Evolutionary conservation across 2,113 vertebrate species (phyloP), one percentile per base, ranked within the genome.

Genomic region (Cryptomyrus ogoouensis): DNA sequence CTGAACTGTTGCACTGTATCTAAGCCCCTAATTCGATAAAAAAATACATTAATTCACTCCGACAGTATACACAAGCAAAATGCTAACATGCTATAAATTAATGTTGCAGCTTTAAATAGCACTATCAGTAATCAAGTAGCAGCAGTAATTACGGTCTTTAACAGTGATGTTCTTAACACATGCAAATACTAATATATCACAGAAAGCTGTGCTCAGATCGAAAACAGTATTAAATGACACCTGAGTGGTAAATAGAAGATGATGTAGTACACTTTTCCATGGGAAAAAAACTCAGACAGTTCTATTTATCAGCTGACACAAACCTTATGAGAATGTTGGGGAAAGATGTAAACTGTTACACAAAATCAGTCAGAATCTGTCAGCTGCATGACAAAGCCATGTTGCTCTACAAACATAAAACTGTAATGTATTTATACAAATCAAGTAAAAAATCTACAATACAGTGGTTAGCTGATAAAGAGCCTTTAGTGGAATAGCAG

Each of bases 301-400:
- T 84, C 31, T 13, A n/a, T 50, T 85, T 5, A 12, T 85, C 83
- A 47, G n/a, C 44, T 50, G 83, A 50, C 42, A 85, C 83, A 85
- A 85, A 85, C 44, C 83, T 13, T 27, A 10, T 13, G 44, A 49
- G 46, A 27, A 50, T 24, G 47, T 27, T 86, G 44, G 24, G 10
- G 10, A 49, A 27, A 47, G 49, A 44, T 46, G 24, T 2, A 24
- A 83, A 84, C 83, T 46, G 80, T 83, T 42, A 15, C 15, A 9
- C 27, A 42, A 86, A 86, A 47, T 86, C 44, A n/a, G 83, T n/a
- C n/a, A n/a, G n/a, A n/a, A 86, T n/a, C 83, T 86, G 83, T 27
- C 8, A 31, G n/a, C 44, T 50, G 47, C n/a, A 47, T 10, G 44
- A 49, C 10, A 86, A 31, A 86, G 10, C 46, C n/a, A 50, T 50